Evolutionary conservation across 2,888 invertebrate species (phyloP).

Genomic region (Gymnosoma rotundatum): DNA sequence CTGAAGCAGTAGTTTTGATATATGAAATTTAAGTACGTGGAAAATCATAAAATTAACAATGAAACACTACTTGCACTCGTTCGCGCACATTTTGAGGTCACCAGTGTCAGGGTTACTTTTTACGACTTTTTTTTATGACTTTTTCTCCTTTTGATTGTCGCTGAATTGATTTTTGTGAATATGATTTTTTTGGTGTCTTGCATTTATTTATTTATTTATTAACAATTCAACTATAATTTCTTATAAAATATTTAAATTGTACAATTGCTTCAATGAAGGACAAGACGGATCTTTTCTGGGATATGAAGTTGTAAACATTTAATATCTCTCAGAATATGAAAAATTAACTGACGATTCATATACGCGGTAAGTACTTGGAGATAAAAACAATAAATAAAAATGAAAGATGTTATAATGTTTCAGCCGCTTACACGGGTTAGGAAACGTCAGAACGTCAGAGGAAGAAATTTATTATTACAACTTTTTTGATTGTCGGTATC

Average conservation of each 20-base stretch:
- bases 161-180: neutral
- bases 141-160: slow-evolving; percentile 42
- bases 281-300: neutral
- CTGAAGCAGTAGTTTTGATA: slow-evolving; percentile 34
- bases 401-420: slow-evolving; percentile 45
- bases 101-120: slow-evolving; percentile 69
- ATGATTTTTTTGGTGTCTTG: neutral
- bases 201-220: slow-evolving; percentile 59
- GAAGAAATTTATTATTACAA: no score
- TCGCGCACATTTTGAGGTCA: slow-evolving; percentile 62
- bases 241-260: slow-evolving; percentile 4
- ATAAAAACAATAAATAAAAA: slow-evolving; percentile 15
- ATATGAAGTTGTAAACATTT: slow-evolving; percentile 55
- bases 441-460: neutral
- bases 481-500: neutral
- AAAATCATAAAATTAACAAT: slow-evolving; percentile 67
- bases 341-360: slow-evolving; percentile 47
- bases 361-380: slow-evolving; percentile 27
- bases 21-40: slow-evolving; percentile 55
- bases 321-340: slow-evolving; percentile 46
- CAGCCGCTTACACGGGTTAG: slow-evolving; percentile 7
- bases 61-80: slow-evolving; percentile 48
- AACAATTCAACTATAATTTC: slow-evolving; percentile 52
- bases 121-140: slow-evolving; percentile 57
- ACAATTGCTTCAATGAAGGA: neutral